Base-by-base conservation (phyloP, 2,113 vertebrate species). In the Ovis aries region DNA sequence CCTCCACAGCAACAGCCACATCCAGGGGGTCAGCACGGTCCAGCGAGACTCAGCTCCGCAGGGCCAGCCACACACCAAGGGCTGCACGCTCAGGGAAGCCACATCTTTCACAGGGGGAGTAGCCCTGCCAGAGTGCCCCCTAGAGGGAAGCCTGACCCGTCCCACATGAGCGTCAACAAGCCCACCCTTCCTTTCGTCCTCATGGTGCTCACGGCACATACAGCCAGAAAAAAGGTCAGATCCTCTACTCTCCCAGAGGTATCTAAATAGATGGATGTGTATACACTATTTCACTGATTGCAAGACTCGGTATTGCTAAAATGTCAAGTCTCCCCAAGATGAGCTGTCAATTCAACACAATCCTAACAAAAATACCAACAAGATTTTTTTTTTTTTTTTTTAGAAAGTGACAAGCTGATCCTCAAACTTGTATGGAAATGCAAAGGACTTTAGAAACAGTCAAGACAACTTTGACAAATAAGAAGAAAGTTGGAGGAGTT, bases 371-470 rank as follows among this genome's bases (percentile, higher is more conserved):
- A 86, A 64, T 57, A 60, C 50, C 55, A 85, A 82, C 7, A 48
- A 13, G 14, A 40, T n/a, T 19, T 25, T 25, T 87, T 7, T 57
- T 74, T n/a, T n/a, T 43, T 88, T 92, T 74, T 52, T 62, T 36
- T 36, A 88, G 27, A 84, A 91, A 88, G 36, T 91, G 59, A 88
- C 77, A 71, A 60, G n/a, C 21, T 93, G 31, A 95, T 81, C 91
- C 50, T 84, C 55, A 86, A 86, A 92, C 52, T 64, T 3, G 29
- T 67, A 64, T 53, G 50, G 36, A 95, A 64, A 78, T 64, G 15
- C 3, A 55, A 93, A 89, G 4, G 84, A 48, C 78, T 94, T 62
- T 12, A 93, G 33, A 91, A 96, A 95, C 1, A 74, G 10, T 15
- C n/a, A 55, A 92, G 90, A 78, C 6, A 33, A 94, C 27, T 60